phyloP scores from a whole-genome alignment of 2,888 invertebrate genomes.

The Ectemnius continuus region DNA sequence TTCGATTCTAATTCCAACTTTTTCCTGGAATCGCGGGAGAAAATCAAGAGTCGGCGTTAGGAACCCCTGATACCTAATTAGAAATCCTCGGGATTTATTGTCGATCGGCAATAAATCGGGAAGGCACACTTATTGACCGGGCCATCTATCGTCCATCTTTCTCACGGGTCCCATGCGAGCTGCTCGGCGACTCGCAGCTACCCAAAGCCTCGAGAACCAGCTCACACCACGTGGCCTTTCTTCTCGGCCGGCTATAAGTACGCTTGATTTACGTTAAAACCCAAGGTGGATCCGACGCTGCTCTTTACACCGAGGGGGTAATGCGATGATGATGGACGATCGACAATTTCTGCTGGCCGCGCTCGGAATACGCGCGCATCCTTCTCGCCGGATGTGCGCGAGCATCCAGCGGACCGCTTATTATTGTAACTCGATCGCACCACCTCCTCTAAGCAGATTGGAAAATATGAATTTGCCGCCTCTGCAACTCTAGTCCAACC shows the following conservation, averaged over 20 bases:
- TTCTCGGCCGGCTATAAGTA: constrained; percentile 48
- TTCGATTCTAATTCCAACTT: neutral
- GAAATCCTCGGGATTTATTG: constrained; percentile 65
- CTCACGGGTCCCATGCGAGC: constrained; percentile 62
- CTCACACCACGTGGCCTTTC: constrained; percentile 34
- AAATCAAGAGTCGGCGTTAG: constrained; percentile 7
- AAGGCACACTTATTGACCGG: constrained; percentile 64
- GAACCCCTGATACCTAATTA: constrained; percentile 62
- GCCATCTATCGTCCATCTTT: constrained; percentile 71
- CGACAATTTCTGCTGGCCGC: constrained; percentile 54
- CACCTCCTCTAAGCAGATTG: constrained; percentile 19
- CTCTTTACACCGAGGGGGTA: constrained; percentile 49
- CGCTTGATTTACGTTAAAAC: constrained; percentile 63
- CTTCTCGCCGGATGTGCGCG: constrained; percentile 23
- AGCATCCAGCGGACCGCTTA: constrained; percentile 21
- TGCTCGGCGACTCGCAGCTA: constrained; percentile 54
- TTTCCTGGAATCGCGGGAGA: neutral
- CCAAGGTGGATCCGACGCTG: constrained; percentile 36
- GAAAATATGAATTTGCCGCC: constrained; percentile 33
- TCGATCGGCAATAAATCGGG: constrained; percentile 62
- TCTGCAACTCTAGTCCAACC: too few relatives aligned
- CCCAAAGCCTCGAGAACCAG: constrained; percentile 42
- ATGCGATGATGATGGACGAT: constrained; percentile 60
- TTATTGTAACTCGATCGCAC: constrained; percentile 45
- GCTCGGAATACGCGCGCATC: constrained; percentile 11